phyloP scores from a whole-genome alignment of 2,888 invertebrate genomes.

The Brenthis ino region DNA sequence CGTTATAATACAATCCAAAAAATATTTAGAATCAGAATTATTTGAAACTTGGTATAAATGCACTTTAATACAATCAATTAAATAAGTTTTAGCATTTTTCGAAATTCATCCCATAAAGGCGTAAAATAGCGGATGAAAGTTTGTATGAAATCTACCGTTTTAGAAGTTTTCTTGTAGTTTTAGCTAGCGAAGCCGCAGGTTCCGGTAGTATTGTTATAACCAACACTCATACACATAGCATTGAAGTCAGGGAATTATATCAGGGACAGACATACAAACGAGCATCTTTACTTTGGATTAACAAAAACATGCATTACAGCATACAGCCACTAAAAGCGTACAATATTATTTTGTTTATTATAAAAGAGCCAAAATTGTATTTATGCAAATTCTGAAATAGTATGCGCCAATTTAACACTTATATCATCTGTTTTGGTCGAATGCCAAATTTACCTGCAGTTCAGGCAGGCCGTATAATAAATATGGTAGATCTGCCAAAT shows the following conservation, averaged over 20 bases:
- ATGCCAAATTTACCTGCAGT: slow-evolving; percentile 39
- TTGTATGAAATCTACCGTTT: no score
- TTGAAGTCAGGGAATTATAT: neutral
- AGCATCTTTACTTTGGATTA: neutral
- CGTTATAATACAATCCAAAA: no score
- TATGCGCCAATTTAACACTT: slow-evolving; percentile 36
- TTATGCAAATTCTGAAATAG: slow-evolving; percentile 32
- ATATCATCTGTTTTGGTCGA: slow-evolving; percentile 36
- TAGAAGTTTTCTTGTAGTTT: no score
- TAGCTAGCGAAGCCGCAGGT: no score
- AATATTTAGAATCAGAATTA: no score
- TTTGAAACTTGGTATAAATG: no score
- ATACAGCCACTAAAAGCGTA: neutral
- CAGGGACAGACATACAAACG: no score
- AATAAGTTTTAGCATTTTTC: no score
- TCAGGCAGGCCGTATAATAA: slow-evolving; percentile 37
- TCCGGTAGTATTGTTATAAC: no score
- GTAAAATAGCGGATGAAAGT: no score
- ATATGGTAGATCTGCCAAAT: slow-evolving; percentile 37
- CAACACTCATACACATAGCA: neutral
- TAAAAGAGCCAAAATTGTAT: slow-evolving; percentile 28
- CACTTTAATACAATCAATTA: no score
- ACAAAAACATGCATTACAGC: neutral
- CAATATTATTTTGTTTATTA: slow-evolving; percentile 16
- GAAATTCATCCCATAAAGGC: no score